These are phyloP conservation scores for Melikaiella ostensackeni DNA, from an alignment of 2,888 invertebrate genomes.

Conservation along the genomic window DNA sequence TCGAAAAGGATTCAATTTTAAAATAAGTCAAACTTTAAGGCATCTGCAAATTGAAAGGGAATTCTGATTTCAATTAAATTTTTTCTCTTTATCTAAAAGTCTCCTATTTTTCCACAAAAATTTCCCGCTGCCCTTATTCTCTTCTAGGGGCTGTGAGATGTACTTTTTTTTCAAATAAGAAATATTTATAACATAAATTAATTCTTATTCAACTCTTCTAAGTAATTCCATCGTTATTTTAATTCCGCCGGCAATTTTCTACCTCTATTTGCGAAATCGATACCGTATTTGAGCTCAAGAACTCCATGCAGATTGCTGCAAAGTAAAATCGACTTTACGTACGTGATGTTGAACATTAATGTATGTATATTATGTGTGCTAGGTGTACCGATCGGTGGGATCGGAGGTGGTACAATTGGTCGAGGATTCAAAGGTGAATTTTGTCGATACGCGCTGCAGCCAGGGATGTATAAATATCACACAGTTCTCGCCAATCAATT, in stretches of 20 bases:
- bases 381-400: slow-evolving; percentile 92
- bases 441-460: slow-evolving; percentile 92
- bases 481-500: slow-evolving; percentile 93
- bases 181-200: too few relatives aligned
- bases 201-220: too few relatives aligned
- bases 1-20: too few relatives aligned
- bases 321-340: slow-evolving; percentile 18
- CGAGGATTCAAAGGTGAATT: slow-evolving; percentile 96
- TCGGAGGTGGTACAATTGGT: slow-evolving; percentile 91
- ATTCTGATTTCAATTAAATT: too few relatives aligned
- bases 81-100: too few relatives aligned
- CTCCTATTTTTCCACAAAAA: too few relatives aligned
- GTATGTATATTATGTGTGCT: slow-evolving; percentile 42
- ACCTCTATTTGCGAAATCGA: slow-evolving; percentile 1
- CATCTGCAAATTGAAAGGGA: too few relatives aligned
- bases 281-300: background rate
- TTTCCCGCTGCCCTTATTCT: too few relatives aligned
- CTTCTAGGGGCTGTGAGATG: too few relatives aligned
- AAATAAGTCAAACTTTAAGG: too few relatives aligned
- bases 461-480: slow-evolving; percentile 92
- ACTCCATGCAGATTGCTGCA: background rate
- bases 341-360: slow-evolving; percentile 25
- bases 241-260: background rate
- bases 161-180: too few relatives aligned
- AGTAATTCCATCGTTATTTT: background rate